phyloP scores from a whole-genome alignment of 2,888 invertebrate genomes.

The Alsophila aescularia region DNA sequence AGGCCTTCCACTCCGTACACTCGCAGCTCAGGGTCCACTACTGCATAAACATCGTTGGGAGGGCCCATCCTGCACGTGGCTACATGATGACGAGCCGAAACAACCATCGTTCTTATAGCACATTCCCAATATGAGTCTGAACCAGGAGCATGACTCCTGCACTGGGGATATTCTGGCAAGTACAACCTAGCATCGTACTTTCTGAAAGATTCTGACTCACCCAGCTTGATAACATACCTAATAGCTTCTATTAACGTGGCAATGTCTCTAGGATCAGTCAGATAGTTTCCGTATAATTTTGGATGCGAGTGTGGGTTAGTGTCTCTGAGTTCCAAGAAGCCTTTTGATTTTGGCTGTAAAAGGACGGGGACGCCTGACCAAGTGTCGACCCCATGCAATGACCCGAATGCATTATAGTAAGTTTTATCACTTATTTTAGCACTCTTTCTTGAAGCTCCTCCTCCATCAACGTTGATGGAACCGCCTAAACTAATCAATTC shows the following conservation, averaged over 20 bases:
- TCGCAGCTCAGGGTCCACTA: slow-evolving; percentile 86
- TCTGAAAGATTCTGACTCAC: slow-evolving; percentile 84
- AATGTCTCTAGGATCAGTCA: slow-evolving; percentile 87
- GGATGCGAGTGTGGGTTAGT: slow-evolving; percentile 91
- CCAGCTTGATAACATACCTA: slow-evolving; percentile 85
- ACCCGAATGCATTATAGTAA: slow-evolving; percentile 82
- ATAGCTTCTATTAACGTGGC: slow-evolving; percentile 85
- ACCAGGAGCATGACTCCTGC: slow-evolving; percentile 74
- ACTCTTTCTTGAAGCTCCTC: slow-evolving; percentile 77
- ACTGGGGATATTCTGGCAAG: slow-evolving; percentile 81
- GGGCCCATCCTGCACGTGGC: slow-evolving; percentile 90
- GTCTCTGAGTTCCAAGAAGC: slow-evolving; percentile 88
- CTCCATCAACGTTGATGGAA: slow-evolving; percentile 85
- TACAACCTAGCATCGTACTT: slow-evolving; percentile 82
- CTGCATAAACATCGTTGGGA: slow-evolving; percentile 83
- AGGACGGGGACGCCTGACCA: slow-evolving; percentile 88
- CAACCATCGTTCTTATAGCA: slow-evolving; percentile 82
- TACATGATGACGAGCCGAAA: slow-evolving; percentile 85
- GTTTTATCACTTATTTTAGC: slow-evolving; percentile 84
- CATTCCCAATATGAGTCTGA: slow-evolving; percentile 90
- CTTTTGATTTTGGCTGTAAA: slow-evolving; percentile 89
- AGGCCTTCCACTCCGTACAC: slow-evolving; percentile 86
- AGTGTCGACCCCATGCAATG: slow-evolving; percentile 83
- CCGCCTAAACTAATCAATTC: slow-evolving; percentile 87
- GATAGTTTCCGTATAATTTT: slow-evolving; percentile 91